Evolutionary conservation across 2,797 vertebrate species (phyloP).

Genomic region (Mus caroli): DNA sequence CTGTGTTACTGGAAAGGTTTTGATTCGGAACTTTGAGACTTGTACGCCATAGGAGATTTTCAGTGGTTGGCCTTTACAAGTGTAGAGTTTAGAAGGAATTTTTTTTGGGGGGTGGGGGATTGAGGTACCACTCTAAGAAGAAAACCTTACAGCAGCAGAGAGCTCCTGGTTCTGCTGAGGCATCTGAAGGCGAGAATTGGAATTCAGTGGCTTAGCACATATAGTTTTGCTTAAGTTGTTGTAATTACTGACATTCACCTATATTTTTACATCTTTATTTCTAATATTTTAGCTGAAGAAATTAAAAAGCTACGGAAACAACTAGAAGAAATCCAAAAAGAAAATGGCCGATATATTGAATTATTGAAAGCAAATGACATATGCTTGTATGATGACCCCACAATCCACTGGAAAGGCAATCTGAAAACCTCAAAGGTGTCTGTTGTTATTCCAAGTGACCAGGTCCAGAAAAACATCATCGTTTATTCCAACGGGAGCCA

Average conservation of each 20-base stretch:
- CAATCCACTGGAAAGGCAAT: slow-evolving; percentile 98
- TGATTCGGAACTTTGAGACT: slow-evolving; percentile 38
- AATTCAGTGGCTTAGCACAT: slow-evolving; percentile 35
- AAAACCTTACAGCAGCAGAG: slow-evolving; percentile 46
- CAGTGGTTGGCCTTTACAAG: slow-evolving; percentile 25
- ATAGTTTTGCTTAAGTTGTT: slow-evolving; percentile 46
- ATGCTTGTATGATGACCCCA: slow-evolving; percentile 97
- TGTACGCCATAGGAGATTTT: slow-evolving; percentile 52
- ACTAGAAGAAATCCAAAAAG: slow-evolving; percentile 95
- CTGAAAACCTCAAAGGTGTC: slow-evolving; percentile 94
- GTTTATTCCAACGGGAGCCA: slow-evolving; percentile 96
- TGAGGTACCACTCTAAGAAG: slow-evolving; percentile 37
- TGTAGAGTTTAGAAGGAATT: slow-evolving; percentile 45
- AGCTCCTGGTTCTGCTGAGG: slow-evolving; percentile 29
- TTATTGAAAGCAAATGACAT: slow-evolving; percentile 98
- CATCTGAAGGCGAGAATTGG: slow-evolving; percentile 32
- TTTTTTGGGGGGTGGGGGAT: not conserved
- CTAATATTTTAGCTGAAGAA: slow-evolving; percentile 93
- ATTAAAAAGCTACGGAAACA: slow-evolving; percentile 96
- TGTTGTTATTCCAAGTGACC: slow-evolving; percentile 94
- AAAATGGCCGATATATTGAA: slow-evolving; percentile 97
- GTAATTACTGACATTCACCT: slow-evolving; percentile 49
- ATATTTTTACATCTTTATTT: slow-evolving; percentile 75
- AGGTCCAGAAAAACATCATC: slow-evolving; percentile 96
- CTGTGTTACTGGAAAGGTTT: slow-evolving; percentile 35